Base-by-base conservation (phyloP, 1,140 invertebrate species). In the Zaprionus nigranus region DNA sequence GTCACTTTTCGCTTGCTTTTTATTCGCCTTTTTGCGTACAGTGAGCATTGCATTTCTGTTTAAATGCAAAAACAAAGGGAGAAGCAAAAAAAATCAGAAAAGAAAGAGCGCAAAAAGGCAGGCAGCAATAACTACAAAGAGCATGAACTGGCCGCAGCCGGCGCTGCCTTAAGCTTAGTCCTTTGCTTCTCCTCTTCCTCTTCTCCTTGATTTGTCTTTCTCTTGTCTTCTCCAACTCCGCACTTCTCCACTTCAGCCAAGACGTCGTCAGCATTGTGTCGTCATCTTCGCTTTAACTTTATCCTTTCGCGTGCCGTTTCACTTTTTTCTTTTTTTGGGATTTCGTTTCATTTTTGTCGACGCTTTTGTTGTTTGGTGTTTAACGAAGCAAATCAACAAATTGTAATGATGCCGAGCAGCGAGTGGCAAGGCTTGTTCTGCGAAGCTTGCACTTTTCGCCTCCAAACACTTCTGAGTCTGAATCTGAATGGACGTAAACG, bases 361-460 rank as follows among this genome's bases (percentile, higher is more conserved):
- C 61, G 63, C 61, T 67, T 46, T 63, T 73, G 81, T 90, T 90
- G 86, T 90, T 90, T 90, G 85, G 72, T 90, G 85, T 90, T 90
- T 90, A 90, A 90, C 85, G 85, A 90, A 90, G 85, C 85, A 90
- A 90, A 90, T 90, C 86, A 90, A 90, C 81, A 86, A 90, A 90
- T 90, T 90, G 85, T 90, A 90, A 90, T 90, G 85, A 90, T 82
- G 86, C 86, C 57, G 46, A 64, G 65, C 60, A 66, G 53, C 54
- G 43, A 56, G 34, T 26, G 34, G 15, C 74, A 74, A 77, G 81
- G 78, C 79, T 71, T 76, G 80, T 82, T 82, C 58, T 86, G 79
- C 83, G 79, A 78, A 71, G 75, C 85, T 88, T 88, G 85, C 85
- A 90, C 59, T 88, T 88, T 88, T 88, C 57, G 46, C 75, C 22